phyloP scores from a whole-genome alignment of 2,888 invertebrate genomes.

The Gortyna flavago region DNA sequence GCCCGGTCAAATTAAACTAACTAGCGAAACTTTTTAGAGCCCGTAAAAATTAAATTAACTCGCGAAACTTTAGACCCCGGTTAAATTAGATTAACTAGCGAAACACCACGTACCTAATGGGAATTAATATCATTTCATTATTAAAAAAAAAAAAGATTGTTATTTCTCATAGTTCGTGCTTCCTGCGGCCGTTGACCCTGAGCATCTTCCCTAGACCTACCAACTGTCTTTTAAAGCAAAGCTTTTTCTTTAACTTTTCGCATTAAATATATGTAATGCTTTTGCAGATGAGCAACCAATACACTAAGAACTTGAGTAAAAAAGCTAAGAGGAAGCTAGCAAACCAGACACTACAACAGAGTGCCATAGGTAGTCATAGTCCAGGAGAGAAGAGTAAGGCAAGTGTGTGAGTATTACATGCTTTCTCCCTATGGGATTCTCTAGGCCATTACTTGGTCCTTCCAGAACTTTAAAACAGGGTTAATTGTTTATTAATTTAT shows the following conservation, averaged over 20 bases:
- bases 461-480: neutral
- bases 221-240: neutral
- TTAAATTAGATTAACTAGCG: neutral
- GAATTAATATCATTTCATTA: neutral
- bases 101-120: neutral
- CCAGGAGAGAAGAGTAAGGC: slow-evolving; percentile 81
- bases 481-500: neutral
- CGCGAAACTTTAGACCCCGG: too few relatives aligned
- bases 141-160: neutral
- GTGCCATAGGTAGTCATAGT: slow-evolving; percentile 78
- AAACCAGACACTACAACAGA: slow-evolving; percentile 80
- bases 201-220: neutral
- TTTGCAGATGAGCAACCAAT: slow-evolving; percentile 79
- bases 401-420: slow-evolving; percentile 70
- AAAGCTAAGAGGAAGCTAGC: slow-evolving; percentile 83
- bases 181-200: neutral
- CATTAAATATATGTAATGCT: neutral
- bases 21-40: neutral
- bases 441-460: neutral
- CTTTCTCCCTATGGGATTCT: neutral
- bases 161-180: neutral
- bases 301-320: slow-evolving; percentile 84
- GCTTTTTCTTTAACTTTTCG: neutral
- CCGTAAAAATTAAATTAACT: neutral
- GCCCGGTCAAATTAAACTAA: neutral